Percentiles rank a stretch among this genome's conserved stretches.
Evolutionary conservation across 2,113 vertebrate genomes (phyloP).

Genomic region (Parus major): DNA sequence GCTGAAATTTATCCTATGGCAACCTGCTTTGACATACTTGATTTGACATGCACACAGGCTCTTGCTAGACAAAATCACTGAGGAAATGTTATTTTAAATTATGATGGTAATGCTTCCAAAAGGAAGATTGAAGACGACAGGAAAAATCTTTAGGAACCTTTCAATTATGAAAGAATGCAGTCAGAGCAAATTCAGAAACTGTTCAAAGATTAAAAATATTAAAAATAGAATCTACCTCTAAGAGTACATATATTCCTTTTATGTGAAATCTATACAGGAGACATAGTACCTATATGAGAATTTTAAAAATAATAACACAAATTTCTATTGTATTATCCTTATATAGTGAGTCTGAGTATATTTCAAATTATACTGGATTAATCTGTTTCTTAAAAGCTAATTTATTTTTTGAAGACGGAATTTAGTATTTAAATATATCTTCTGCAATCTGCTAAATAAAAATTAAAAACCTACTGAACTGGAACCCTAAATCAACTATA

Average conservation of each 20-base stretch:
- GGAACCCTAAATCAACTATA: background rate
- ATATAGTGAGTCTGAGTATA: background rate
- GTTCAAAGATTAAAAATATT: constrained; percentile 8
- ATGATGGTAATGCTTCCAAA: constrained; percentile 38
- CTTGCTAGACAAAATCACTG: constrained; percentile 39
- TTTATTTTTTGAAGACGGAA: background rate
- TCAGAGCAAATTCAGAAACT: constrained; percentile 48
- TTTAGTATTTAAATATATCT: background rate
- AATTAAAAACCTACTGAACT: background rate
- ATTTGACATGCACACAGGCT: constrained; percentile 61
- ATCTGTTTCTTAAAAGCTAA: background rate
- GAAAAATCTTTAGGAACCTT: constrained; percentile 50
- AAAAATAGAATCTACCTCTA: background rate
- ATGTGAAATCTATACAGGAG: background rate
- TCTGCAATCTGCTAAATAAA: background rate
- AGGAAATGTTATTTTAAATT: constrained; percentile 69
- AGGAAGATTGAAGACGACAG: constrained; percentile 47
- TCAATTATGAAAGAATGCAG: constrained; percentile 49
- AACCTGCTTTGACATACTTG: constrained; percentile 68
- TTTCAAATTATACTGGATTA: background rate
- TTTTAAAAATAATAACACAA: background rate
- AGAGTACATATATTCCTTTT: background rate
- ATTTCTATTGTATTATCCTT: background rate
- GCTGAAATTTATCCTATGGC: constrained; percentile 69
- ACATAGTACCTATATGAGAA: background rate